A percentile compares a stretch with the other conserved stretches of the same genome.
Conservation (phyloP, 2,888 invertebrate genomes). For the Phortica magna region DNA sequence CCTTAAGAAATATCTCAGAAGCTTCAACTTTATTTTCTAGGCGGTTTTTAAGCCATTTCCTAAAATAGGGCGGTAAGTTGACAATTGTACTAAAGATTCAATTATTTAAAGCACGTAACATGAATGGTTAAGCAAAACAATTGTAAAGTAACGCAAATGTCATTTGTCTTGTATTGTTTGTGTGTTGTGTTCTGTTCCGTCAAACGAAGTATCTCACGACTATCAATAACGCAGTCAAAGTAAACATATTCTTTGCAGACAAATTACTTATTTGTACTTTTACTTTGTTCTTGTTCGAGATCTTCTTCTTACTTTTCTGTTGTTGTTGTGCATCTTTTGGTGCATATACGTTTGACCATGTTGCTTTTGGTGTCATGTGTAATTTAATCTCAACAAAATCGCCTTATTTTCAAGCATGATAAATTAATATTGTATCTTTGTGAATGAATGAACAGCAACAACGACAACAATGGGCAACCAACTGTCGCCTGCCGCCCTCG, state of each 20-base stretch:
- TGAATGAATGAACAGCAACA: constrained; percentile 18
- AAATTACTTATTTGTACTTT: constrained; percentile 7
- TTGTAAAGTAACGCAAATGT: no score
- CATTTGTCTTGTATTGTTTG: no score
- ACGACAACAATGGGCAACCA: background rate
- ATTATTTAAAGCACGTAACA: no score
- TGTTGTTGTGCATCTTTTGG: background rate
- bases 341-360: background rate
- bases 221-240: constrained; percentile 25
- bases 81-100: no score
- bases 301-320: background rate
- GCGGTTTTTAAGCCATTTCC: no score
- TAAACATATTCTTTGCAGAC: background rate
- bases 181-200: no score
- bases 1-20: no score
- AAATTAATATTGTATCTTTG: constrained; percentile 37
- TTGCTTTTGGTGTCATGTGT: constrained; percentile 66
- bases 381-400: constrained; percentile 54
- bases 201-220: constrained; percentile 20
- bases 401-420: constrained; percentile 52
- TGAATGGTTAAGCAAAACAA: no score
- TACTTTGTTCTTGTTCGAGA: background rate
- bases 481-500: background rate
- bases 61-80: no score
- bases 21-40: no score